A percentile compares a stretch with the other conserved stretches of the same genome.
phyloP scores from a whole-genome alignment of 2,113 vertebrate species.

The Actenoides lindsayi region DNA sequence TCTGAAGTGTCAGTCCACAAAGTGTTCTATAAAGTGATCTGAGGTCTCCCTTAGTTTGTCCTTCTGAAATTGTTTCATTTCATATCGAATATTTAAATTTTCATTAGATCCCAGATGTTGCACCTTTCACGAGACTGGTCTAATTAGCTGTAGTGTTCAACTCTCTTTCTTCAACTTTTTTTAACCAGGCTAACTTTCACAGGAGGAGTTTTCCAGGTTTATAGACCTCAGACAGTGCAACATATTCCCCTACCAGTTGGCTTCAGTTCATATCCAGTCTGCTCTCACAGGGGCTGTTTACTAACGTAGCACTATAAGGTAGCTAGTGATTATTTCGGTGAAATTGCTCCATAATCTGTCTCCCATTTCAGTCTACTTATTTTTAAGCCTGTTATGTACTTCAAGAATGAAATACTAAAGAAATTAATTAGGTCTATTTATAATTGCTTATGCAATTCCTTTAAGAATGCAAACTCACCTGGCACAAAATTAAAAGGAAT shows the following conservation, averaged over 20 bases:
- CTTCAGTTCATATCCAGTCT: not conserved
- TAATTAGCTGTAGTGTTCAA: not conserved
- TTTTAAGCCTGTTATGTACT: not conserved
- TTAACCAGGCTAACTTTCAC: not conserved
- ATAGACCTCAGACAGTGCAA: not conserved
- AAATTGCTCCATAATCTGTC: not conserved
- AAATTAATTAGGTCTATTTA: constrained; percentile 41
- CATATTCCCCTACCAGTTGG: not conserved
- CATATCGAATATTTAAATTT: not conserved
- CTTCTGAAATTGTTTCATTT: not conserved
- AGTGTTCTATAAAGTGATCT: not conserved
- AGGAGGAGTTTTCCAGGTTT: not conserved
- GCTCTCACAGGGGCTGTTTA: not conserved
- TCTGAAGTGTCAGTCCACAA: not conserved
- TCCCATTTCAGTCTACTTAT: not conserved
- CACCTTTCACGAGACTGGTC: not conserved
- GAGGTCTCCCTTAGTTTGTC: not conserved
- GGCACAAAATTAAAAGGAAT: constrained; percentile 50
- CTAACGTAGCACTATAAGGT: not conserved
- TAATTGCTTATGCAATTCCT: constrained; percentile 20
- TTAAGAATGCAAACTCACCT: constrained; percentile 50
- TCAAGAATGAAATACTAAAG: not conserved
- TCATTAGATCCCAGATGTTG: not conserved
- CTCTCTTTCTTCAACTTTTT: not conserved
- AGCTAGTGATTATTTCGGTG: not conserved